phyloP scores from a whole-genome alignment of 2,797 vertebrate species.

The Lycodopsis pacificus region DNA sequence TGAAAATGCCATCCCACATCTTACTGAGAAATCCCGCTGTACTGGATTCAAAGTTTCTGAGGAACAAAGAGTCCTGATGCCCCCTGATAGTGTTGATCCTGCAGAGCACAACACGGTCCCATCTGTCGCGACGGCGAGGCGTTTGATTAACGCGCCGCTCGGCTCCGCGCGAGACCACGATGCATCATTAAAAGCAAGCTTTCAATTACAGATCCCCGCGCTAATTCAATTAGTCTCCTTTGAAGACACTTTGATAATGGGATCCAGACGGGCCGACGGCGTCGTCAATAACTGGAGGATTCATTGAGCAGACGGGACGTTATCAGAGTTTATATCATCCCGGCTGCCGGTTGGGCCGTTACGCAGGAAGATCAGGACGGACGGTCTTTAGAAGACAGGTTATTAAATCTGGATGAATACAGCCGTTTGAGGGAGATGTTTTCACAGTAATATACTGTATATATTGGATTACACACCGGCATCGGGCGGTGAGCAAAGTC shows the following conservation, averaged over 20 bases:
- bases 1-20: background rate
- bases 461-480: too few species aligned
- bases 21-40: background rate
- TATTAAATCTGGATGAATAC: too few species aligned
- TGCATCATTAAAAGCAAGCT: slow-evolving; percentile 64
- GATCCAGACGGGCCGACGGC: slow-evolving; percentile 57
- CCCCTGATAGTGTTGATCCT: background rate
- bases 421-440: too few species aligned
- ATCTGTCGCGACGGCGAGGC: slow-evolving; percentile 27
- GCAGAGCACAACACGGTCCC: background rate
- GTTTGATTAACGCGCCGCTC: slow-evolving; percentile 53
- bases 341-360: slow-evolving; percentile 7
- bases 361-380: background rate
- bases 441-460: too few species aligned
- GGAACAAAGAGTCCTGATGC: slow-evolving; percentile 17
- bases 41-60: background rate
- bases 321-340: slow-evolving; percentile 56
- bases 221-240: slow-evolving; percentile 74
- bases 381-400: background rate
- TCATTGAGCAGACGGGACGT: slow-evolving; percentile 45
- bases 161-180: slow-evolving; percentile 25
- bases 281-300: slow-evolving; percentile 65
- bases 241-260: slow-evolving; percentile 72
- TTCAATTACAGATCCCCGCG: slow-evolving; percentile 57
- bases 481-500: too few species aligned